phyloP scores from a whole-genome alignment of 2,888 invertebrate species.

The Acanthosepion esculentum region DNA sequence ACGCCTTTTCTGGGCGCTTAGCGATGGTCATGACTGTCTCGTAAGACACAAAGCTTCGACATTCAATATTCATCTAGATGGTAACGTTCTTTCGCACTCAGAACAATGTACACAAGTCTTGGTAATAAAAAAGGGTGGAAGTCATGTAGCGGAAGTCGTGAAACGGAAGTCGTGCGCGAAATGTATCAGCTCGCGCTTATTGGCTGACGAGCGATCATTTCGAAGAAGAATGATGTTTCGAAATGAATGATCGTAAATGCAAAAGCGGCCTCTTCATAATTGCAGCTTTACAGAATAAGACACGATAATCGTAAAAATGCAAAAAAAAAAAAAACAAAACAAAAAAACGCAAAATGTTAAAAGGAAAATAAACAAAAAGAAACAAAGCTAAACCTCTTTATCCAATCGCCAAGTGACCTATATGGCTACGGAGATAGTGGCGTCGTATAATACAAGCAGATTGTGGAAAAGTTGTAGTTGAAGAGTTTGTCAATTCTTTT shows the following conservation, averaged over 20 bases:
- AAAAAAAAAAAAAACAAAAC: not conserved
- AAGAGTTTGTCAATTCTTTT: not conserved
- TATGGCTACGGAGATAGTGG: not conserved
- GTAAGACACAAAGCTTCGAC: constrained; percentile 7
- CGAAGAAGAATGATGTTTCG: not conserved
- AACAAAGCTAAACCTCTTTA: not conserved
- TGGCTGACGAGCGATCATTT: constrained; percentile 21
- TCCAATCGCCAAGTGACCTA: constrained; percentile 33
- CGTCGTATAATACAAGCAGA: constrained; percentile 7
- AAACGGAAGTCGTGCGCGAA: constrained; percentile 11
- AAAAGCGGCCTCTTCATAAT: not conserved
- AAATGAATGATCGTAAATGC: not conserved
- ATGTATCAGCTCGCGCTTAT: constrained; percentile 33
- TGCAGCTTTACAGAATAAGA: not conserved
- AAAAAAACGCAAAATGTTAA: not conserved
- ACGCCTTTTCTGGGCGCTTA: constrained; percentile 7
- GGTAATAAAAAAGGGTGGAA: not conserved
- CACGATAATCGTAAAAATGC: not conserved
- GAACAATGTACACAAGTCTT: constrained; percentile 21
- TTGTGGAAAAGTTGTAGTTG: not conserved
- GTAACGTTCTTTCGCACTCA: not conserved
- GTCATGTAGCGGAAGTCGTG: constrained; percentile 33
- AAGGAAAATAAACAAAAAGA: not conserved
- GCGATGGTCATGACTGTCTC: constrained; percentile 33
- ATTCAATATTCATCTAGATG: constrained; percentile 4